Conservation (phyloP, 2,888 invertebrate genomes). For the Drosophila picticornis region DNA sequence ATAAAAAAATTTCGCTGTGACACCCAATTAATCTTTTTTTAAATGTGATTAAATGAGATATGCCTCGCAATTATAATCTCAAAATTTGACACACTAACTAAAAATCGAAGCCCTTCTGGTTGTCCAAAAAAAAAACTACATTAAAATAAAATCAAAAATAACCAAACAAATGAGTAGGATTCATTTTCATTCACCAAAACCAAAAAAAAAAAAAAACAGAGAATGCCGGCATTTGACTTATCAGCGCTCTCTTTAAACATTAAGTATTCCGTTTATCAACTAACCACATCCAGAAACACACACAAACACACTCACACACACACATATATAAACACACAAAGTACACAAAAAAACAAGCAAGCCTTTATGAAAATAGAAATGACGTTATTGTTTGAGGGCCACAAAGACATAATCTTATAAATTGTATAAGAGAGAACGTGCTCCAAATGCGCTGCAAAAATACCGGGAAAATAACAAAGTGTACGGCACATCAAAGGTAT, state of each 20-base stretch:
- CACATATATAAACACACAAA: conserved; percentile 30
- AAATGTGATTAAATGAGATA: no score
- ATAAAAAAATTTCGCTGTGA: background rate
- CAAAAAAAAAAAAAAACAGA: conserved; percentile 11
- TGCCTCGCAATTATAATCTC: background rate
- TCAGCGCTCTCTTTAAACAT: conserved; percentile 34
- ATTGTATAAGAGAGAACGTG: conserved; percentile 25
- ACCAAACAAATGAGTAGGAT: background rate
- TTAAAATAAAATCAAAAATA: conserved; percentile 15
- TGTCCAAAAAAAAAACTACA: conserved; percentile 28
- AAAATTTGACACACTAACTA: background rate
- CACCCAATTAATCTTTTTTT: background rate
- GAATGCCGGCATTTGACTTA: conserved; percentile 53
- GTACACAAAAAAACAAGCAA: conserved; percentile 41
- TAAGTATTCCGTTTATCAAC: conserved; percentile 61
- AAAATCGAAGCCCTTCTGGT: conserved; percentile 23
- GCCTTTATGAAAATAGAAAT: conserved; percentile 79
- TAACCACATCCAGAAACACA: conserved; percentile 38
- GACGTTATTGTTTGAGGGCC: conserved; percentile 61
- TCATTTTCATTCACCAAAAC: conserved; percentile 35
- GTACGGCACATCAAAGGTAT: background rate
- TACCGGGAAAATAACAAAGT: conserved; percentile 7
- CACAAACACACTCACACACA: conserved; percentile 32
- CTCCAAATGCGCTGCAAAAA: conserved; percentile 32
- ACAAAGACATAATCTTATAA: conserved; percentile 14